Base-by-base conservation (phyloP, 2,113 vertebrate genomes). In the Corythoichthys intestinalis region DNA sequence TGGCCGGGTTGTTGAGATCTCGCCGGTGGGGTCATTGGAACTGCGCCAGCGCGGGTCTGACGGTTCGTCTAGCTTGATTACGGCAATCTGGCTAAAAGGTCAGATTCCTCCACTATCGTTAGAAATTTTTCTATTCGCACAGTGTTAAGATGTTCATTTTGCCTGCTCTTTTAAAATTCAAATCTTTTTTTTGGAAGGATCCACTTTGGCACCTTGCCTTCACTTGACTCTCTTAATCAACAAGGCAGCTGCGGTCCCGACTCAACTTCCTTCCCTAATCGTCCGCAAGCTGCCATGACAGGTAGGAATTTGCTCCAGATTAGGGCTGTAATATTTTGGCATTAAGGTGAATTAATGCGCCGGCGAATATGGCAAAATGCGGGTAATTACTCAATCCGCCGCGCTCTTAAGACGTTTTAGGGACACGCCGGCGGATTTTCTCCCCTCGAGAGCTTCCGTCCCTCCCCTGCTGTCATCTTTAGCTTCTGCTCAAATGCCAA, bases 301-400 rank as follows among this genome's bases (percentile, higher is more conserved):
- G 87, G 83, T 78, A 84, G 82, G 84, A 77, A 88, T 90, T 88
- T 90, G 82, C 84, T 56, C 28, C 13, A 84, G 90, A 91, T 92
- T 91, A 92, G 66, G 67, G 74, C 88, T 86, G 87, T 90, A 91
- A 85, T 90, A 90, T 91, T 91, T 89, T 88, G 87, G 87, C 85
- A 90, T 91, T 91, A 91, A 81, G 84, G 84, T 87, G 87, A 91
- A 91, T 92, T 91, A 93, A 89, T 87, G 76, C 52, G 58, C 74
- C 74, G 77, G 83, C 87, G 85, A 91, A 85, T 89, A 81, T 87
- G 78, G 72, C 11, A 83, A 87, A 89, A 88, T 73, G 59, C 57
- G 14, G 73, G 80, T 91, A 91, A 92, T 91, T 90, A 90, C 88
- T 80, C 53, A 80, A 77, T 83, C 69, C 38, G 61, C 75, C 72